Conservation (phyloP, 2,888 invertebrate genomes). For the Malthinus flaveolus region DNA sequence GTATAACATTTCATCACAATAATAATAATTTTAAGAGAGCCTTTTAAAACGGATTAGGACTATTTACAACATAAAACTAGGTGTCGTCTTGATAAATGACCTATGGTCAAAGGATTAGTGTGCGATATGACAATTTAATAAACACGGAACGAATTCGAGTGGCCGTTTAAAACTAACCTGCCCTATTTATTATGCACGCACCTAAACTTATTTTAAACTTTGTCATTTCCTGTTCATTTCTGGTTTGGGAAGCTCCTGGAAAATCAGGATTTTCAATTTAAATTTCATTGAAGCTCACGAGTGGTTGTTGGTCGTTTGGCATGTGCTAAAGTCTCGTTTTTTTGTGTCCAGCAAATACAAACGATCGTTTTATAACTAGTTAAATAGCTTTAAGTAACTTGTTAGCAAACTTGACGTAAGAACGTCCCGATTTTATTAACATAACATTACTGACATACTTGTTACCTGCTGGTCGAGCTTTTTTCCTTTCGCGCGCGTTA, state of each 20-base stretch:
- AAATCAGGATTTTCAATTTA: constrained; percentile 25
- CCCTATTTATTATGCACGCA: constrained; percentile 25
- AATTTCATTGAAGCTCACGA: constrained; percentile 9
- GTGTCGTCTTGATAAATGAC: constrained; percentile 29
- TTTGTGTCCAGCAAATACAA: neutral
- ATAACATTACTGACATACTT: constrained; percentile 4
- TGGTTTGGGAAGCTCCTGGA: constrained; percentile 24
- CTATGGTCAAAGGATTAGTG: constrained; percentile 24
- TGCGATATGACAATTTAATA: constrained; percentile 30
- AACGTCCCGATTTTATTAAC: constrained; percentile 4
- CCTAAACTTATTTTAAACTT: constrained; percentile 14
- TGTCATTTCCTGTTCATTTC: constrained; percentile 27
- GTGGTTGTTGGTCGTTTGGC: constrained; percentile 2
- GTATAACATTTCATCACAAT: too few relatives aligned
- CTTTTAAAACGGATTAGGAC: constrained; percentile 21
- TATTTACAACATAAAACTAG: constrained; percentile 18
- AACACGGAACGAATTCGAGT: constrained; percentile 29
- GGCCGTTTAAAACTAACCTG: constrained; percentile 22
- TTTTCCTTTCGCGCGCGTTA: too few relatives aligned
- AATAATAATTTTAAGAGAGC: constrained; percentile 1
- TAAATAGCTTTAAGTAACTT: constrained; percentile 27
- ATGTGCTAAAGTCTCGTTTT: constrained; percentile 15
- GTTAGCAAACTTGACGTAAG: constrained; percentile 12
- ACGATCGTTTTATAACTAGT: constrained; percentile 16
- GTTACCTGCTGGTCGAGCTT: neutral